Percentiles rank a stretch among this genome's conserved stretches.
phyloP scores from a whole-genome alignment of 2,113 vertebrate species.

The Struthidea cinerea region DNA sequence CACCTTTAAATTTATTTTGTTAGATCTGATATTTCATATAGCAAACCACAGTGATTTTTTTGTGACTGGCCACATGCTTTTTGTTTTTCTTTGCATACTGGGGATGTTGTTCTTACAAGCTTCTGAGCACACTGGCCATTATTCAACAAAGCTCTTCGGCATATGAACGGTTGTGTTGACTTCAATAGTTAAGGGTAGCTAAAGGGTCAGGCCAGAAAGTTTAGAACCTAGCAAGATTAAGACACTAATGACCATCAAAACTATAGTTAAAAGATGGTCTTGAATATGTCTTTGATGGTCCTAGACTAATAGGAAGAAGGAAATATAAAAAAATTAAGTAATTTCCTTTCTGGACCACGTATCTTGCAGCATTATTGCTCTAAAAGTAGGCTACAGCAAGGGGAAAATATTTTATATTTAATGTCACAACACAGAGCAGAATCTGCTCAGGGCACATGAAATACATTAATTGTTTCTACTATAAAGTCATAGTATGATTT shows the following conservation, averaged over 20 bases:
- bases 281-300: not conserved
- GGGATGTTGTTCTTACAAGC: not conserved
- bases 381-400: not conserved
- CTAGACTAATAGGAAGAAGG: not conserved
- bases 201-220: not conserved
- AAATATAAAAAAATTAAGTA: not conserved
- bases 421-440: not conserved
- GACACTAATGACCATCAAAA: not conserved
- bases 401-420: not conserved
- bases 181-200: not conserved
- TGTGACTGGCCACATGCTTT: not conserved
- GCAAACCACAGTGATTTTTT: not conserved
- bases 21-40: not conserved
- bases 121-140: not conserved
- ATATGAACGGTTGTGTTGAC: not conserved
- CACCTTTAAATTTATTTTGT: not conserved
- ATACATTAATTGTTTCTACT: not conserved
- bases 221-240: not conserved
- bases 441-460: not conserved
- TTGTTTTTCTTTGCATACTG: not conserved
- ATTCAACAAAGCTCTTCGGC: slow-evolving; percentile 8
- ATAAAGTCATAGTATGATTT: not conserved
- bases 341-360: not conserved
- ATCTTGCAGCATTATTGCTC: not conserved
- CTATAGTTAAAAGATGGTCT: not conserved